phyloP scores from a whole-genome alignment of 2,113 vertebrate species.

The Oryzias celebensis region DNA sequence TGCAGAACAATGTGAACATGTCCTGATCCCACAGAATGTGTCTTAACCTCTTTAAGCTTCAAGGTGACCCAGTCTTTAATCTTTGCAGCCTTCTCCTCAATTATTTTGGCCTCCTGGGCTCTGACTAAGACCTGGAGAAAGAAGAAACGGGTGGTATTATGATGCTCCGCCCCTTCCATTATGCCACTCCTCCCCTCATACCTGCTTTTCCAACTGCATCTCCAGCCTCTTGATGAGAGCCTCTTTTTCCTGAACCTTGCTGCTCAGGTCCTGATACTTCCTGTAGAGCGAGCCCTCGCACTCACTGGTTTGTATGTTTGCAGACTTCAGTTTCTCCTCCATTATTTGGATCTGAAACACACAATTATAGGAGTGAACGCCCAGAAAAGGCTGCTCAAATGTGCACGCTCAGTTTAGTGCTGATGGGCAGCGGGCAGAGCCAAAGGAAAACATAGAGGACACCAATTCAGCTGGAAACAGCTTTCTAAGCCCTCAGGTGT shows the following conservation, averaged over 20 bases:
- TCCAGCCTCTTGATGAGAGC: constrained; percentile 81
- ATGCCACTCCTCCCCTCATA: constrained; percentile 53
- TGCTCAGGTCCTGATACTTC: constrained; percentile 81
- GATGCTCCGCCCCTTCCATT: constrained; percentile 46
- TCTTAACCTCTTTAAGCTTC: constrained; percentile 86
- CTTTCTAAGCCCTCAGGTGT: constrained; percentile 32
- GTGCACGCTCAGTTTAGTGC: constrained; percentile 4
- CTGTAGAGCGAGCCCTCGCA: constrained; percentile 78
- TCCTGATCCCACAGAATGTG: not conserved
- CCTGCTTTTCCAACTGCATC: constrained; percentile 85
- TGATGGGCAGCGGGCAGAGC: constrained; percentile 21
- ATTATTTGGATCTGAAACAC: constrained; percentile 81
- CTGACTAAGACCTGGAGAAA: constrained; percentile 84
- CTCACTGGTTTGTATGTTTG: constrained; percentile 77
- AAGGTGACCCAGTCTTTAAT: constrained; percentile 97
- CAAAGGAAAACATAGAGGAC: constrained; percentile 3
- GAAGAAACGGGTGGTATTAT: constrained; percentile 35
- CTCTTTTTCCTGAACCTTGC: constrained; percentile 81
- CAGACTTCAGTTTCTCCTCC: constrained; percentile 86
- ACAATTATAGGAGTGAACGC: constrained; percentile 30
- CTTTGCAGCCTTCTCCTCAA: constrained; percentile 95
- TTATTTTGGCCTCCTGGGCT: constrained; percentile 88
- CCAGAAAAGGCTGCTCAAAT: constrained; percentile 13
- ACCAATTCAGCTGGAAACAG: constrained; percentile 2
- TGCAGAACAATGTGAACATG: too few relatives aligned